These are phyloP conservation scores for Cnemophilus loriae DNA, from an alignment of 2,113 vertebrate species.

Conservation along the genomic window DNA sequence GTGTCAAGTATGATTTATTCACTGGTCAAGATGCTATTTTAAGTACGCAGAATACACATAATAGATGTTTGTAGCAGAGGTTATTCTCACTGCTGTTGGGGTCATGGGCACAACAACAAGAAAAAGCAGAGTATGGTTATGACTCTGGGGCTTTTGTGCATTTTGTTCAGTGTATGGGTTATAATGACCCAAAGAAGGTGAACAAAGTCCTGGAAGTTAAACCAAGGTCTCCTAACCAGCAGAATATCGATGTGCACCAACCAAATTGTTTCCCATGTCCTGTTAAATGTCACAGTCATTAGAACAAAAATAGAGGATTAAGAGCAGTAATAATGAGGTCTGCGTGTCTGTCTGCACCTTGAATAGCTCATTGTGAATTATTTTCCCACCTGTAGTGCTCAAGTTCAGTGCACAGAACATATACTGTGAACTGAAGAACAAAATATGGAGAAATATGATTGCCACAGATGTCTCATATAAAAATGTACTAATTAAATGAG, in stretches of 20 bases:
- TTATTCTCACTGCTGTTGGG: neutral
- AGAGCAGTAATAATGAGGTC: neutral
- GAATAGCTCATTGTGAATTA: neutral
- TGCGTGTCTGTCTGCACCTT: neutral
- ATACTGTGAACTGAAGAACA: neutral
- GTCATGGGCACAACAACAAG: neutral
- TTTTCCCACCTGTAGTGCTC: neutral
- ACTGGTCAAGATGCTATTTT: constrained; percentile 26
- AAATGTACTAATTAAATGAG: neutral
- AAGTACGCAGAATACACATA: neutral
- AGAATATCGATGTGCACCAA: neutral
- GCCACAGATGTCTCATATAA: neutral
- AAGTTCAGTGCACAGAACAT: neutral
- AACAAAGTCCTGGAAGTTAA: constrained; percentile 2
- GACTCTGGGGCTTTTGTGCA: neutral
- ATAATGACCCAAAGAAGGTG: neutral
- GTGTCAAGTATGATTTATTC: constrained; percentile 12
- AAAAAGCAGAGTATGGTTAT: neutral
- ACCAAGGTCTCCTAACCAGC: neutral
- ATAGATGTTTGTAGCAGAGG: neutral
- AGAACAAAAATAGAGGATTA: neutral
- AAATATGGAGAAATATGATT: neutral
- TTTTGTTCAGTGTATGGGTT: neutral
- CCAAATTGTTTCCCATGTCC: neutral
- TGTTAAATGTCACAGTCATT: neutral